Evolutionary conservation across 1,140 invertebrate genomes (phyloP), one percentile per base, ranked within the genome.

Genomic region (Diorhabda elongata): DNA sequence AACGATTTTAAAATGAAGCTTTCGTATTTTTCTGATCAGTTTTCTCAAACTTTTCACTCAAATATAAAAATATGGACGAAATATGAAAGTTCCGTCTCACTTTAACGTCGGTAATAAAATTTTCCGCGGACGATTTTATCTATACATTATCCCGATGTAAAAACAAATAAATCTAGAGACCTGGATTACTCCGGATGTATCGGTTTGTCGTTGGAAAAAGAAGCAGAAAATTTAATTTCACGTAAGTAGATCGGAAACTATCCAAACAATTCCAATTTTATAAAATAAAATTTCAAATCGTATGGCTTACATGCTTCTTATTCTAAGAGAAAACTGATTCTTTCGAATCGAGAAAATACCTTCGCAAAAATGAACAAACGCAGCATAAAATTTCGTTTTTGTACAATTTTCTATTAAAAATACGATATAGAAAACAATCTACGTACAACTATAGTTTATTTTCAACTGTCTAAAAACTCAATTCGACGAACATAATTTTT

Each of bases 141-240:
- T 26, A 26, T 6, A 52, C 47, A 4, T 6, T 52, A 52, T 52
- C 47, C 6, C n/a, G n/a, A 52, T 52, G n/a, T 4, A 52, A 4
- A 52, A 52, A 52, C 47, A 52, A 52, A 52, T 52, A 52, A 52
- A 52, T 52, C 47, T 52, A 52, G 47, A 52, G n/a, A 52, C 4
- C 6, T 52, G 47, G 47, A 52, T 52, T 52, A 52, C 47, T 52
- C n/a, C 47, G 47, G 47, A 52, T 8, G n/a, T 26, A 26, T n/a
- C n/a, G 47, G 47, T 52, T n/a, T n/a, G 47, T n/a, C 47, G 47
- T 4, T 52, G 47, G 47, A 52, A 52, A 52, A 52, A n/a, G 47
- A 52, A 52, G 47, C 47, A 52, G 47, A 52, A 52, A 52, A 52
- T 52, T 52, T 52, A 52, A 52, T 52, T 52, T 52, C 47, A 52